Percentiles rank a stretch among this genome's conserved stretches.
These are phyloP conservation scores for Hypena proboscidalis DNA, from an alignment of 2,888 invertebrate species.

Conservation along the genomic window DNA sequence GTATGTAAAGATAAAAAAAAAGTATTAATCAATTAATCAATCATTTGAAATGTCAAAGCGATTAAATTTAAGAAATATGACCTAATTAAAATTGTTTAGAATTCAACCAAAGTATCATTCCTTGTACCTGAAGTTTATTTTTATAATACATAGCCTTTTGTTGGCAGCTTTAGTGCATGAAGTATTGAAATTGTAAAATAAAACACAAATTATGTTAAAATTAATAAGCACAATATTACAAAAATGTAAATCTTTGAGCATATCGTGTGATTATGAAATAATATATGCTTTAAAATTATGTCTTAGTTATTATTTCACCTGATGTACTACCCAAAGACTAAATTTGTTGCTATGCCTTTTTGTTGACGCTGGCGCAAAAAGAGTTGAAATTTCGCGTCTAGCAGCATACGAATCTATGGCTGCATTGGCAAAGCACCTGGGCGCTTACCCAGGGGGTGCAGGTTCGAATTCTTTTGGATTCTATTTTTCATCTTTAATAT, in stretches of 20 bases:
- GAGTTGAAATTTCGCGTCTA: no score
- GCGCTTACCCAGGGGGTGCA: no score
- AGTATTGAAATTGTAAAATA: conserved; percentile 12
- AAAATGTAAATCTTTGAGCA: conserved; percentile 39
- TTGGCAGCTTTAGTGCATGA: conserved; percentile 35
- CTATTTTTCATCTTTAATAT: no score
- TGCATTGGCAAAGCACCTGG: no score
- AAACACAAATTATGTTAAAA: conserved; percentile 39
- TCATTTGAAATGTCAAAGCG: conserved; percentile 6
- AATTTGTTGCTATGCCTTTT: no score
- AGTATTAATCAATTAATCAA: neutral
- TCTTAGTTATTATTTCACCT: conserved; percentile 9
- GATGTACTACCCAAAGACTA: no score
- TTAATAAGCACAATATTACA: conserved; percentile 40
- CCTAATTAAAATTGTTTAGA: conserved; percentile 34
- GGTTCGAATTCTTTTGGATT: no score
- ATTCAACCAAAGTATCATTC: conserved; percentile 62
- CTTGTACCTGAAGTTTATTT: conserved; percentile 56
- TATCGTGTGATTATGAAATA: conserved; percentile 46
- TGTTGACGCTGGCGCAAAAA: no score
- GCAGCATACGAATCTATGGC: no score
- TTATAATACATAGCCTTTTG: conserved; percentile 23
- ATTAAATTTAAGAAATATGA: conserved; percentile 29
- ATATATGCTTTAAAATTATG: conserved; percentile 37
- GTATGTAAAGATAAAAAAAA: no score